Conservation (phyloP, 2,797 vertebrate genomes). For the Chelon labrosus region DNA sequence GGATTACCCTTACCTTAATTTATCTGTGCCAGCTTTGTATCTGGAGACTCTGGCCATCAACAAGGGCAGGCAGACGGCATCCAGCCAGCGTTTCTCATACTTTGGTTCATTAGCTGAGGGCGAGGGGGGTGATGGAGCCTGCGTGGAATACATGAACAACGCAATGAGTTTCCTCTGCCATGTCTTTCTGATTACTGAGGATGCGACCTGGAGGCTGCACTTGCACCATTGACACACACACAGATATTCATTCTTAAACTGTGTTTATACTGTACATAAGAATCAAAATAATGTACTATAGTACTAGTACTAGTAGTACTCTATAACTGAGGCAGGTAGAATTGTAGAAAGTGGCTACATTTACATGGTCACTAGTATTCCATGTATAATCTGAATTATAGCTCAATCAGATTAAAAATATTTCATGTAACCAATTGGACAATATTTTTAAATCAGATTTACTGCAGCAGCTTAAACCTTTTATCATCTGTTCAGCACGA, state of each 20-base stretch:
- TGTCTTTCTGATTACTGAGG: conserved; percentile 34
- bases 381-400: too few species aligned
- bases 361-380: too few species aligned
- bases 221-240: conserved; percentile 34
- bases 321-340: too few species aligned
- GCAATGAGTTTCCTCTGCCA: conserved; percentile 39
- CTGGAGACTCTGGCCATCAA: conserved; percentile 94
- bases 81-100: conserved; percentile 96
- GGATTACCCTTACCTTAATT: conserved; percentile 92
- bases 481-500: too few species aligned
- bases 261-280: not conserved
- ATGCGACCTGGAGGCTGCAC: conserved; percentile 23
- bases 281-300: not conserved
- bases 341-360: too few species aligned
- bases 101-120: conserved; percentile 92
- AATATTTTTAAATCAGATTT: too few species aligned
- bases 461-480: too few species aligned
- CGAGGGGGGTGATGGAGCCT: conserved; percentile 91
- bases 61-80: conserved; percentile 90
- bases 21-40: conserved; percentile 89
- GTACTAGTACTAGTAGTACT: too few species aligned
- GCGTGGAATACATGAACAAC: conserved; percentile 81
- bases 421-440: too few species aligned
- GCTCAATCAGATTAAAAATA: too few species aligned
- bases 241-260: conserved; percentile 7